Conservation (phyloP, 2,797 vertebrate genomes). For the Lycodopsis pacificus region DNA sequence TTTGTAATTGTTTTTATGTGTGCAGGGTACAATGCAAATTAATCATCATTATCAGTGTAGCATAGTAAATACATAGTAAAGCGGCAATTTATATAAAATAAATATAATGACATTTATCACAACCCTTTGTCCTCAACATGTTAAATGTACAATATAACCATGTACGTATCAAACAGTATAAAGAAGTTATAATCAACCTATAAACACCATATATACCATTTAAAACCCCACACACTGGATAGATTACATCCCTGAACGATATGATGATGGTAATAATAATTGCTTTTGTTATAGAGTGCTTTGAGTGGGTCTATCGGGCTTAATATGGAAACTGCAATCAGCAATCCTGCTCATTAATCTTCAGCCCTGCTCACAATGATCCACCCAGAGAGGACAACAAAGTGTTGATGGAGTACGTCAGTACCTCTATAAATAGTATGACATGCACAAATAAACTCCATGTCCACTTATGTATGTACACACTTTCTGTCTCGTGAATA, state of each 20-base stretch:
- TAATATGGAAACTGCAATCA: slow-evolving; percentile 13
- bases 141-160: neutral
- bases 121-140: neutral
- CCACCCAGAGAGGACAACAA: neutral
- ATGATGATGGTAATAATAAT: neutral
- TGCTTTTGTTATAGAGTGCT: neutral
- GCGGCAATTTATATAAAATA: neutral
- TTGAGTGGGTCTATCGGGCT: neutral
- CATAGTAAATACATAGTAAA: neutral
- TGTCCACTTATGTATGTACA: neutral
- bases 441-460: neutral
- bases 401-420: neutral
- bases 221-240: neutral
- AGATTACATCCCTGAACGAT: neutral
- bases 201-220: neutral
- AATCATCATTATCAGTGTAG: neutral
- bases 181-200: neutral
- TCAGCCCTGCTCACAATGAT: neutral
- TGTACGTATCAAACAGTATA: neutral
- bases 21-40: neutral
- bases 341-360: neutral
- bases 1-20: neutral
- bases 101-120: neutral
- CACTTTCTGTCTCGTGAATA: slow-evolving; percentile 2
- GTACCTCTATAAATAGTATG: neutral